Percentiles rank a stretch among this genome's conserved stretches.
Evolutionary conservation across 2,113 vertebrate species (phyloP).

Genomic region (Melospiza melodia): DNA sequence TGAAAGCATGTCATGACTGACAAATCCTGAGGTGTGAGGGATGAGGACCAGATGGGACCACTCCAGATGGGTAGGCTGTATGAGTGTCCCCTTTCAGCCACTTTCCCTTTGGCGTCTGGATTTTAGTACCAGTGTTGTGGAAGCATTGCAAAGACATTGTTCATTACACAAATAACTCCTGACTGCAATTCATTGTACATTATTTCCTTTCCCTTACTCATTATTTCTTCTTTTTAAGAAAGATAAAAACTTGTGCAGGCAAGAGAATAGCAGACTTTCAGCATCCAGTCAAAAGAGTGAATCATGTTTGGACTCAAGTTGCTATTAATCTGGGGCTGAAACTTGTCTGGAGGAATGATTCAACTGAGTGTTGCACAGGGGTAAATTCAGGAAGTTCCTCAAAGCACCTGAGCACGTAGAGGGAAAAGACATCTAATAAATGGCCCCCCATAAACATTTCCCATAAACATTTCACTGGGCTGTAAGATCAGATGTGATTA

Average conservation of each 20-base stretch:
- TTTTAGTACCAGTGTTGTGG: neutral
- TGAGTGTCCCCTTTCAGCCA: neutral
- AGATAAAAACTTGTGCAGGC: neutral
- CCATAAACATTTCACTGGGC: neutral
- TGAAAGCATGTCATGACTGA: neutral
- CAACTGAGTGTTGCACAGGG: neutral
- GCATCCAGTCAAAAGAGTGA: neutral
- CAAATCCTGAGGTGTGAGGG: slow-evolving; percentile 1
- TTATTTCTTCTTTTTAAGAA: slow-evolving; percentile 2
- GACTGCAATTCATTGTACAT: neutral
- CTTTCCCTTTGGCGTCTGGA: neutral
- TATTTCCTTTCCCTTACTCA: neutral
- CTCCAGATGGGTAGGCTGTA: neutral
- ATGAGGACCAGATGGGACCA: slow-evolving; percentile 22
- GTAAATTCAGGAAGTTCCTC: slow-evolving; percentile 16
- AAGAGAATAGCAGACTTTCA: neutral
- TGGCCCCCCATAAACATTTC: neutral
- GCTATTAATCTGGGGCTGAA: neutral
- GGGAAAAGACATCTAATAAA: slow-evolving; percentile 7
- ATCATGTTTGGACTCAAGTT: neutral
- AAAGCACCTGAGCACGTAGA: neutral
- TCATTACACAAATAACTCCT: neutral
- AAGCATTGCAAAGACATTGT: slow-evolving; percentile 12
- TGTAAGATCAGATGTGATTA: neutral
- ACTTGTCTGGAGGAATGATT: neutral